A percentile compares a stretch with the other conserved stretches of the same genome.
Conservation (phyloP, 2,113 vertebrate genomes). For the Sisor rabdophorus region DNA sequence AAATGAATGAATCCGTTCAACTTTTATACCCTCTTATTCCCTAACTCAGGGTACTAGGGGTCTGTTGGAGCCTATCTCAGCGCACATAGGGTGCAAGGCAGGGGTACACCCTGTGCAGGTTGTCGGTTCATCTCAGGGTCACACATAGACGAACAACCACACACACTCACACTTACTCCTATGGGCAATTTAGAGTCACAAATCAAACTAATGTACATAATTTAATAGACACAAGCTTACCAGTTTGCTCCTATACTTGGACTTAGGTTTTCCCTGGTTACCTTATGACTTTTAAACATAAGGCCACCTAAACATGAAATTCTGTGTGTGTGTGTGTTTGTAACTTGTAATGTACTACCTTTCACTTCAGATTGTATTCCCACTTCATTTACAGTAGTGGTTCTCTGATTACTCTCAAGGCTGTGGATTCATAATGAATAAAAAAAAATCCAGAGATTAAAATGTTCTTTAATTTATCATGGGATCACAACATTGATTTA, state of each 20-base stretch:
- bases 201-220: background rate
- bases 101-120: too few species aligned
- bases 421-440: background rate
- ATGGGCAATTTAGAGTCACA: too few species aligned
- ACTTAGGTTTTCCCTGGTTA: background rate
- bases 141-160: too few species aligned
- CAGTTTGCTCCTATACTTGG: background rate
- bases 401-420: background rate
- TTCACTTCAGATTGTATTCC: background rate
- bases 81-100: too few species aligned
- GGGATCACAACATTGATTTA: constrained; percentile 7
- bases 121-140: too few species aligned
- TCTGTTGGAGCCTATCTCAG: too few species aligned
- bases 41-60: background rate
- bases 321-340: background rate
- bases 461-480: constrained; percentile 11
- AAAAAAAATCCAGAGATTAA: background rate
- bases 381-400: background rate
- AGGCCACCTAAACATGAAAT: background rate
- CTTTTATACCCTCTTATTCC: too few species aligned
- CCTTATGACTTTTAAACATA: background rate
- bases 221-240: background rate
- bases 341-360: background rate
- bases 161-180: too few species aligned
- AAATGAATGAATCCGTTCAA: too few species aligned